phyloP scores from a whole-genome alignment of 2,113 vertebrate species.

The Crotalus horridus region DNA sequence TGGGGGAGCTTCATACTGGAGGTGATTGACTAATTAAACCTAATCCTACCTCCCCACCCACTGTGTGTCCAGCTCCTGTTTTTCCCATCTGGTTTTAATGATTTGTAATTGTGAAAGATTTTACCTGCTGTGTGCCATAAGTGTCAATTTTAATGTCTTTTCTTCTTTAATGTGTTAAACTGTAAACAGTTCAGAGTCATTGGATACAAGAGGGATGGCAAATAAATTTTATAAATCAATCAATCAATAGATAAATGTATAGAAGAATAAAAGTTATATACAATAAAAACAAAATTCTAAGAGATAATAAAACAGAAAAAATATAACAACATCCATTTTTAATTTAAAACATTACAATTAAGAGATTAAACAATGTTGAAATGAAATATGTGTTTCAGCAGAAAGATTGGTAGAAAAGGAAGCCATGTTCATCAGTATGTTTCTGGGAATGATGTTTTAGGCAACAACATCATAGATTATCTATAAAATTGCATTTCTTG shows the following conservation, averaged over 20 bases:
- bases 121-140: background rate
- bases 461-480: background rate
- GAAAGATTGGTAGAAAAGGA: background rate
- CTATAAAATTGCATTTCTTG: background rate
- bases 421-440: background rate
- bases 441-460: background rate
- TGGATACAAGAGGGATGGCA: background rate
- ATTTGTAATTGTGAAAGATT: background rate
- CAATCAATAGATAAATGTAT: background rate
- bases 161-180: background rate
- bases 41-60: background rate
- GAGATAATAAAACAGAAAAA: background rate
- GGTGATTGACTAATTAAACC: too few relatives aligned
- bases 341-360: background rate
- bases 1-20: too few relatives aligned
- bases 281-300: background rate
- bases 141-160: background rate
- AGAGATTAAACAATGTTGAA: background rate
- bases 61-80: background rate
- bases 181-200: background rate
- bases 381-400: background rate
- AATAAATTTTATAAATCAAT: background rate
- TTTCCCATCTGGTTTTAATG: background rate
- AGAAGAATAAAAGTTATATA: background rate
- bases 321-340: background rate